These are phyloP conservation scores for Aproaerema taeniolella DNA, from an alignment of 2,888 invertebrate species.

Conservation along the genomic window DNA sequence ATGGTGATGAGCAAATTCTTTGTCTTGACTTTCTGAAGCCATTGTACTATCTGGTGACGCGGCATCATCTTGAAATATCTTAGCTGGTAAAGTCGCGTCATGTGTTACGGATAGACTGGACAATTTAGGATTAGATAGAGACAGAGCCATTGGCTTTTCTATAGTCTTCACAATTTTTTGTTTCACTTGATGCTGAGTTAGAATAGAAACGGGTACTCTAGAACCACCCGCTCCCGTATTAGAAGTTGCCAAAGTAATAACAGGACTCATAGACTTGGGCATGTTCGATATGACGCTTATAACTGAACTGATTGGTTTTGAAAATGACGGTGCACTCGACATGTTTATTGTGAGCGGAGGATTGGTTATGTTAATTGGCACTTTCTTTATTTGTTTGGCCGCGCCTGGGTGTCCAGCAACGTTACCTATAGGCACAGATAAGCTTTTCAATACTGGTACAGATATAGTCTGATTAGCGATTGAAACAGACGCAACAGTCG, in stretches of 20 bases:
- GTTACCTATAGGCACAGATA: constrained; percentile 53
- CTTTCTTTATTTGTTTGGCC: constrained; percentile 52
- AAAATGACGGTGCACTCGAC: constrained; percentile 45
- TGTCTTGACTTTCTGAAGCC: constrained; percentile 41
- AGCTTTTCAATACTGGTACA: constrained; percentile 64
- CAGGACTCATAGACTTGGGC: constrained; percentile 59
- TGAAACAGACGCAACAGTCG: constrained; percentile 75
- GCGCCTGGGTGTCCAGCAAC: constrained; percentile 37
- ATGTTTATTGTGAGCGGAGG: constrained; percentile 52
- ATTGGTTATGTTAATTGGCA: constrained; percentile 54
- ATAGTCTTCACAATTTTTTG: constrained; percentile 72
- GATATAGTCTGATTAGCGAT: constrained; percentile 73
- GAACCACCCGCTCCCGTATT: constrained; percentile 42
- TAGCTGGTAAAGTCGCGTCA: constrained; percentile 79
- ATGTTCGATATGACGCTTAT: constrained; percentile 69
- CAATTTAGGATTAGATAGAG: constrained; percentile 69
- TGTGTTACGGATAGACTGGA: constrained; percentile 77
- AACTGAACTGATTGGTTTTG: constrained; percentile 64
- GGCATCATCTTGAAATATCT: constrained; percentile 82
- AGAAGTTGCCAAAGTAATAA: constrained; percentile 56
- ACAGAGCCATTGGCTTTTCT: constrained; percentile 70
- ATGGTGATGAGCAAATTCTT: constrained; percentile 39
- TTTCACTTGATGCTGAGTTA: constrained; percentile 69
- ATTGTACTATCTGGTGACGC: constrained; percentile 77
- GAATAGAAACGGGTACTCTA: constrained; percentile 60